Conservation (phyloP, 1,140 invertebrate species). For the Acyrthosiphon pisum region DNA sequence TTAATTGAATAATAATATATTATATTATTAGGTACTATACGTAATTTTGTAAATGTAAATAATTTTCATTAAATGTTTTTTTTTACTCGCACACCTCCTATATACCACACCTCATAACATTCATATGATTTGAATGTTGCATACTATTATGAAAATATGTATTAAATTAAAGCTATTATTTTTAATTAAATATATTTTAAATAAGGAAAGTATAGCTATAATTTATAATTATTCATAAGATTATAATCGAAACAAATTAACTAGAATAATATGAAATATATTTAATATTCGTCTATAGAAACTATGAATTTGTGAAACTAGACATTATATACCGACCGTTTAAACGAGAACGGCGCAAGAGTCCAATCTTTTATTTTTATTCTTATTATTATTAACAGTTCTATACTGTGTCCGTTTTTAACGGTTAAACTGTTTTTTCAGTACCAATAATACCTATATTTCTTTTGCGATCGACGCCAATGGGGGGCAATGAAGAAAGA, state of each 20-base stretch:
- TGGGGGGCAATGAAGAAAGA: not conserved
- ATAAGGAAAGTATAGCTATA: not conserved
- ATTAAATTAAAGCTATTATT: not conserved
- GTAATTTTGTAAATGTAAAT: slow-evolving; percentile 2
- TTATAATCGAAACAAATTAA: not conserved
- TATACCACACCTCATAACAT: not conserved
- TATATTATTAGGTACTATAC: too few relatives aligned
- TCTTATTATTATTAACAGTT: not conserved
- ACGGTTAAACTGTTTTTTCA: not conserved
- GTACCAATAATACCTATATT: not conserved
- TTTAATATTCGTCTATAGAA: not conserved
- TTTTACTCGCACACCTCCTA: not conserved
- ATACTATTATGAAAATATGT: too few relatives aligned
- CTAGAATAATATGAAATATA: not conserved
- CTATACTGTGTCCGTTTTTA: not conserved
- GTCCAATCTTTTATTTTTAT: not conserved
- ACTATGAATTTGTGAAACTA: not conserved
- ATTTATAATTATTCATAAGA: not conserved
- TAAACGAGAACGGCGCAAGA: not conserved
- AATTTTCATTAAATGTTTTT: not conserved
- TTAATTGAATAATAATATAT: not conserved
- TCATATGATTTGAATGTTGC: not conserved
- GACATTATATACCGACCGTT: not conserved
- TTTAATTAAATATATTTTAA: not conserved
- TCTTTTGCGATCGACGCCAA: not conserved